Base-by-base conservation (phyloP, 1,140 invertebrate genomes). In the Bombus waltoni region DNA sequence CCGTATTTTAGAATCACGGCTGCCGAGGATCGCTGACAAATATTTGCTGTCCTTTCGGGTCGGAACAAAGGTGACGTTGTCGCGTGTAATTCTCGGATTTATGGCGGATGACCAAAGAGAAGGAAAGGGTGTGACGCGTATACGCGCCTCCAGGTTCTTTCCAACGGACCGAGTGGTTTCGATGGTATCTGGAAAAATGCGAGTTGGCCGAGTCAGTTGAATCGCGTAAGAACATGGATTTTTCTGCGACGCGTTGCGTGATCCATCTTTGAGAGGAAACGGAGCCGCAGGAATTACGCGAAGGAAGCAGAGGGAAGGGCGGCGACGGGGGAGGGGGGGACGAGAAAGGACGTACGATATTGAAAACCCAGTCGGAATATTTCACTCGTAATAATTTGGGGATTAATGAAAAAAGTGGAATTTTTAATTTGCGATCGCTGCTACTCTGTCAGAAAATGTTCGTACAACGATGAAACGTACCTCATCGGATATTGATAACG, bases 71-170 rank as follows among this genome's bases (percentile, higher is more conserved):
- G 74, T 66, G n/a, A n/a, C 82, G 83, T 76, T 22, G 57, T 18
- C 53, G 38, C 83, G 85, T 81, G 87, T 92, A 92, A 92, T 91
- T 90, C 91, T 83, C 42, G 78, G 87, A 92, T 92, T 92, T 92
- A 92, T 92, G 83, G 83, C 85, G 84, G 84, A 83, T 90, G 89
- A 85, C 85, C 85, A 74, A 10, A 32, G 72, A 75, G 32, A 32
- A 65, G 25, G 66, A 70, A 88, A 81, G 87, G 59, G 73, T 88
- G 78, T 22, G n/a, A 57, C 53, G 9, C 28, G 59, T 32, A 62
- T 62, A n/a, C 11, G 66, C 72, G 38, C 70, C 47, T 44, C 0
- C 11, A 9, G 9, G 66, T 68, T 15, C 10, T 2, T 38, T n/a
- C 59, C 10, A 62, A 62, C 59, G 59, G 28, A 62, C 11, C 11